Percentiles rank a stretch among this genome's conserved stretches.
Conservation (phyloP, 30 jellyfish, hydroid and myxozoan species). For the Catostylus mosaicus region DNA sequence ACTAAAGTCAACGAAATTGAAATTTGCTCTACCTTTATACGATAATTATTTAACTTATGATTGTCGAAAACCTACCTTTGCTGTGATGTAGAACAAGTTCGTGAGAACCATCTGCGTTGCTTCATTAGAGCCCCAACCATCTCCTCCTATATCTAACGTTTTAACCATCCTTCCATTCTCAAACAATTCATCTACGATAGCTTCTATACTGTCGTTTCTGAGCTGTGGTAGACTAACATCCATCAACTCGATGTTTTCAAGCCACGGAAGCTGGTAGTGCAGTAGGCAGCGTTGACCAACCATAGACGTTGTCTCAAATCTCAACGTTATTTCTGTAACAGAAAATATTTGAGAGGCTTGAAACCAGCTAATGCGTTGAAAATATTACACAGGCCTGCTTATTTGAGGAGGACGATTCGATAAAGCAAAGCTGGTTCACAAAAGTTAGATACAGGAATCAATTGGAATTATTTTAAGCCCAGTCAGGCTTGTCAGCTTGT, state of each 20-base stretch:
- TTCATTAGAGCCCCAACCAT: constrained; percentile 96
- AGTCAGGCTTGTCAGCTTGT: no score
- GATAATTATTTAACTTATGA: no score
- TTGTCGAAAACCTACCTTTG: constrained; percentile 76
- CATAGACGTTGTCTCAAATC: constrained; percentile 96
- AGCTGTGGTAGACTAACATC: constrained; percentile 58
- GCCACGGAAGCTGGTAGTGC: constrained; percentile 91
- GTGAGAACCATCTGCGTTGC: constrained; percentile 95
- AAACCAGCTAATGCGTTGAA: no score
- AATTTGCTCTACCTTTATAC: no score
- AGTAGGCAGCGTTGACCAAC: constrained; percentile 97
- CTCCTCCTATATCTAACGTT: constrained; percentile 74
- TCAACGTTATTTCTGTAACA: constrained; percentile 77
- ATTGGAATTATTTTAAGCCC: no score
- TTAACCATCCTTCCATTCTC: constrained; percentile 62
- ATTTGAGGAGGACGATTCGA: no score
- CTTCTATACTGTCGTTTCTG: constrained; percentile 15
- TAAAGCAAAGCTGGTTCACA: no score
- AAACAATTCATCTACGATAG: constrained; percentile 21
- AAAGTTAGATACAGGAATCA: no score
- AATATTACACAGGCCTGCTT: no score
- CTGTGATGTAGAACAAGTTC: constrained; percentile 88
- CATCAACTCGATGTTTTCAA: constrained; percentile 87
- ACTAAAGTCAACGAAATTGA: no score
- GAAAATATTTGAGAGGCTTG: background rate